Base-by-base conservation (phyloP, 35 echinoderm and acorn worm genomes). In the Diadema setosum region DNA sequence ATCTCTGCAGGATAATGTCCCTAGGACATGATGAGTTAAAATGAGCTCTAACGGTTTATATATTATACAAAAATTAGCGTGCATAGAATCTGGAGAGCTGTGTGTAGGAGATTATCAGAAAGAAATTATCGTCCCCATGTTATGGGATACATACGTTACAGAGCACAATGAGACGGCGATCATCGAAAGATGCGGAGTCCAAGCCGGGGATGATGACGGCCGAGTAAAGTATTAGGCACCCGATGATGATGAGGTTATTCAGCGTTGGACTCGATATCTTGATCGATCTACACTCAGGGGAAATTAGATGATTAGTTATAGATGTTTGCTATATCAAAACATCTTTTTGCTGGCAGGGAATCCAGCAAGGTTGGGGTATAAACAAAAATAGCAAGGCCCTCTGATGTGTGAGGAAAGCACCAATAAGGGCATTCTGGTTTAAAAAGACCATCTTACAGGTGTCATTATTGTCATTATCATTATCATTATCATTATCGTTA, bases 251-350 rank as follows among this genome's bases (percentile, higher is more conserved):
- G 11, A 89, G 76, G 75, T 82, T 89, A 26, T 89, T 89, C 14
- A 89, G 37, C 30, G 56, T 59, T 23, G 87, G 87, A 59, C 70
- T 89, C 16, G 87, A 89, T 34, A 89, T 89, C 76, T 89, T 89
- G 46, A 89, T 65, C 20, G 87, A 40, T 58, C 87, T 89, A 75
- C 39, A 12, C 8, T 27, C 5, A 25, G 34, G 0, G 20, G 33
- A 63, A 2, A 84, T 23, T 63, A 5, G 20, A 84, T 59, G n/a
- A n/a, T n/a, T n/a, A n/a, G n/a, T n/a, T n/a, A n/a, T n/a, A n/a
- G n/a, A n/a, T n/a, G n/a, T n/a, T n/a, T n/a, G n/a, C n/a, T n/a
- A n/a, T 18, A 34, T 4, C 5, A 25, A 34, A 26, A 31, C 7
- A 75, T 75, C 4, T 4, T 31, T 6, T 31, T 20, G 24, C 31